phyloP scores from a whole-genome alignment of 2,797 vertebrate genomes.

The Acrocephalus scirpaceus region DNA sequence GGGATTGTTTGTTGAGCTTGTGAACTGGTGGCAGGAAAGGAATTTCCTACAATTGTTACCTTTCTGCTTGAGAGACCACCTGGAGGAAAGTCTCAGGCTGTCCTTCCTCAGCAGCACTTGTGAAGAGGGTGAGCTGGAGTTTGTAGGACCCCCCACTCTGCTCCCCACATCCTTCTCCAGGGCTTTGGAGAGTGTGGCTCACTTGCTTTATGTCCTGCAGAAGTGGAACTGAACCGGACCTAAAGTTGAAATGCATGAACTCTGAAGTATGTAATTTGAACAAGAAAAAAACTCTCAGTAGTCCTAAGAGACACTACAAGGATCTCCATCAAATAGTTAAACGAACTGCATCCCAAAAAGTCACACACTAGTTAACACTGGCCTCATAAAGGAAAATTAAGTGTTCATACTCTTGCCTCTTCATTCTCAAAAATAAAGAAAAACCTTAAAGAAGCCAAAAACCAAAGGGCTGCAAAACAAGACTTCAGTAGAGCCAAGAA shows the following conservation, averaged over 20 bases:
- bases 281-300: background rate
- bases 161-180: background rate
- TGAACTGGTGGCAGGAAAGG: background rate
- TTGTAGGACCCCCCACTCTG: background rate
- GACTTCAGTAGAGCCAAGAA: background rate
- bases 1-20: slow-evolving; percentile 28
- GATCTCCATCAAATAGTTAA: background rate
- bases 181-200: background rate
- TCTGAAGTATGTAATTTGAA: background rate
- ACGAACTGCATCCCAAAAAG: background rate
- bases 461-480: background rate
- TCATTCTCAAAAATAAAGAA: background rate
- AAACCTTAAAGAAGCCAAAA: background rate
- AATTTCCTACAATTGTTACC: slow-evolving; percentile 61
- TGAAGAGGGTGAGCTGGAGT: background rate
- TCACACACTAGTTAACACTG: background rate
- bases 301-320: background rate
- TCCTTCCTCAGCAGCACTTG: background rate
- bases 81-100: slow-evolving; percentile 10
- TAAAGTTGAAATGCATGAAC: background rate
- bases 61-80: slow-evolving; percentile 54
- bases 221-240: background rate
- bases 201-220: background rate
- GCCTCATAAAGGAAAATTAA: background rate
- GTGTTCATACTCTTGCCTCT: background rate